Percentiles rank a stretch among this genome's conserved stretches.
These are phyloP conservation scores for Brachyhypopomus occidentalis DNA, from an alignment of 2,113 vertebrate genomes.

Conservation along the genomic window DNA sequence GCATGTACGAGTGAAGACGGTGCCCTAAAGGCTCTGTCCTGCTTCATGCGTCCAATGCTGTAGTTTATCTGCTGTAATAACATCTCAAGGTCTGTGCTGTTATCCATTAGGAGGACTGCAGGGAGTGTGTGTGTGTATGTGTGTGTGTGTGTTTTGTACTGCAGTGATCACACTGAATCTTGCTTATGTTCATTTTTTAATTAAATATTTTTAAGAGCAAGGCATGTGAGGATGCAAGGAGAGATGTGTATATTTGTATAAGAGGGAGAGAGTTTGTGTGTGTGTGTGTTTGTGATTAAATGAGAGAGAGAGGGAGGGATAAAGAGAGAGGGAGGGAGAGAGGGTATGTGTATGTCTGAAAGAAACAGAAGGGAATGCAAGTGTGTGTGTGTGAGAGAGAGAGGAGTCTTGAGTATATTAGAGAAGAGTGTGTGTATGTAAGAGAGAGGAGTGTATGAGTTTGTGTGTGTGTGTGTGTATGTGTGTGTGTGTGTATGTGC, in stretches of 20 bases:
- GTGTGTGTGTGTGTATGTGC: neutral
- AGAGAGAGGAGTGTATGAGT: neutral
- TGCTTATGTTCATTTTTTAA: no score
- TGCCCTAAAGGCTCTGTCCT: neutral
- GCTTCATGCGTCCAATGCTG: neutral
- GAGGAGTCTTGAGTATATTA: neutral
- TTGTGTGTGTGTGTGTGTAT: neutral
- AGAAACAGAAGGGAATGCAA: neutral
- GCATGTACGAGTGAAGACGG: neutral
- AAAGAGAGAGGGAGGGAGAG: conserved; percentile 3
- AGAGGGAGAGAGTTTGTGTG: no score
- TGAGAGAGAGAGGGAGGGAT: neutral
- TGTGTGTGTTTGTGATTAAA: neutral
- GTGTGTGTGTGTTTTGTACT: no score
- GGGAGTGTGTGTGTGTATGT: neutral
- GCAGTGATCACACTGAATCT: no score
- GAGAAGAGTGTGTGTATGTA: neutral
- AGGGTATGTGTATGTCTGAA: neutral
- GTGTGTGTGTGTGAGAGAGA: neutral
- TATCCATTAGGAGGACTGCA: conserved; percentile 11
- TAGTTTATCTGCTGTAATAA: no score
- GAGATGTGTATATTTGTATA: no score
- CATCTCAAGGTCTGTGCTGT: neutral
- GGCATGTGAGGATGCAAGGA: no score
- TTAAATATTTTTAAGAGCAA: no score